A percentile compares a stretch with the other conserved stretches of the same genome.
Conservation (phyloP, 23 tunicate genomes). For the Oikopleura vanhoeffeni region DNA sequence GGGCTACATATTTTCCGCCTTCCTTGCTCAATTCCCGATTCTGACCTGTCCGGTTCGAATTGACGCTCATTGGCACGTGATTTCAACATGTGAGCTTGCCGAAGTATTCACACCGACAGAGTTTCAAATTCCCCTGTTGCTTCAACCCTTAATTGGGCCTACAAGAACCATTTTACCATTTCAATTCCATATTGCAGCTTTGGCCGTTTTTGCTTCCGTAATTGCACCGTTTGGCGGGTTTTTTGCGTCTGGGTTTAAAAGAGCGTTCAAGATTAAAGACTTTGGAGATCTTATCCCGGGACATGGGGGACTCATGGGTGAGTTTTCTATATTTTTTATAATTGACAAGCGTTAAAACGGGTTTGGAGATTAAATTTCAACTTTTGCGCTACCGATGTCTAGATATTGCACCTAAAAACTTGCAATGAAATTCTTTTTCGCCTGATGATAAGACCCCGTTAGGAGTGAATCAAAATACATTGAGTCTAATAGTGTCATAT, state of each 20-base stretch:
- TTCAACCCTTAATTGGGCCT: not conserved
- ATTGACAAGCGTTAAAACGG: too few relatives aligned
- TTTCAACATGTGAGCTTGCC: slow-evolving; percentile 34
- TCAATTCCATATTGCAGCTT: slow-evolving; percentile 48
- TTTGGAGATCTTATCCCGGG: slow-evolving; percentile 98
- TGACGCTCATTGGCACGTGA: slow-evolving; percentile 22
- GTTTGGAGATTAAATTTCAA: too few relatives aligned
- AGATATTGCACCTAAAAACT: too few relatives aligned
- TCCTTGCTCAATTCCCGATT: slow-evolving; percentile 32
- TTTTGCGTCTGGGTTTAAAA: slow-evolving; percentile 87
- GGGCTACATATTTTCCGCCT: slow-evolving; percentile 65
- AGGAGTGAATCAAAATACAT: too few relatives aligned
- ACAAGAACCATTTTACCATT: slow-evolving; percentile 25
- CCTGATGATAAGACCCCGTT: too few relatives aligned
- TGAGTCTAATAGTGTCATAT: too few relatives aligned
- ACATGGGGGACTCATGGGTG: slow-evolving; percentile 84
- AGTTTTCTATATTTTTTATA: too few relatives aligned
- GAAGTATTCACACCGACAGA: slow-evolving; percentile 27
- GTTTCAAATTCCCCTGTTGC: slow-evolving; percentile 41
- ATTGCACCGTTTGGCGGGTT: slow-evolving; percentile 98
- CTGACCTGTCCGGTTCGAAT: slow-evolving; percentile 52
- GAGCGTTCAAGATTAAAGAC: slow-evolving; percentile 93
- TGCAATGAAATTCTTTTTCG: too few relatives aligned
- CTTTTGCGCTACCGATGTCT: too few relatives aligned
- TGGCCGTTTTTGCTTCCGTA: slow-evolving; percentile 46